Percentiles rank a stretch among this genome's conserved stretches.
These are phyloP conservation scores for Siphamia tubifer DNA, from an alignment of 2,113 vertebrate genomes.

Conservation along the genomic window DNA sequence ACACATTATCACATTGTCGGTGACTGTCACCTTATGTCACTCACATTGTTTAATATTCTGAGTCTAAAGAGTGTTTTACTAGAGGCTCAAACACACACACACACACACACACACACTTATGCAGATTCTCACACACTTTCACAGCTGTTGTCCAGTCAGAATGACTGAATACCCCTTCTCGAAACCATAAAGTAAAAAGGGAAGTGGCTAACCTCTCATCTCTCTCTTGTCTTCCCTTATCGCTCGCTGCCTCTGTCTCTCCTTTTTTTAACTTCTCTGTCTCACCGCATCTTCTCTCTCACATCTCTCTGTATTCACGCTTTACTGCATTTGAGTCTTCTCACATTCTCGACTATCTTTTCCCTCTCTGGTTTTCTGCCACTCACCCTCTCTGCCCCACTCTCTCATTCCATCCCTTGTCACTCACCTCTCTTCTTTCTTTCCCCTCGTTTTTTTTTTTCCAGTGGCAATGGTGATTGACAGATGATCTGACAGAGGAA, in stretches of 20 bases:
- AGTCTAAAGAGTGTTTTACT: slow-evolving; percentile 1
- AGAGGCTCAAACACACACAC: not conserved
- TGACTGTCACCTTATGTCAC: not conserved
- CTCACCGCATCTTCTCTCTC: slow-evolving; percentile 24
- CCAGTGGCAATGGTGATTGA: slow-evolving; percentile 76
- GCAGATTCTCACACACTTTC: not conserved
- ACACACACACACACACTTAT: not conserved
- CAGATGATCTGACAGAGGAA: slow-evolving; percentile 81
- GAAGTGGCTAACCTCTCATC: slow-evolving; percentile 70
- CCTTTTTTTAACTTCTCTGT: slow-evolving; percentile 28
- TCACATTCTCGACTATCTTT: slow-evolving; percentile 20
- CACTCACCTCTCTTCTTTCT: slow-evolving; percentile 43
- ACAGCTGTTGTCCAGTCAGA: slow-evolving; percentile 35
- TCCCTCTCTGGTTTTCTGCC: slow-evolving; percentile 25
- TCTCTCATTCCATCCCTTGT: slow-evolving; percentile 25
- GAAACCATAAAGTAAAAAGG: slow-evolving; percentile 50
- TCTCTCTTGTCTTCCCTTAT: slow-evolving; percentile 40
- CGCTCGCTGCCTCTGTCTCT: slow-evolving; percentile 11
- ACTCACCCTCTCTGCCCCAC: slow-evolving; percentile 24
- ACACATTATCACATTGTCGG: not conserved
- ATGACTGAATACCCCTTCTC: slow-evolving; percentile 30
- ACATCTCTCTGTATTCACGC: slow-evolving; percentile 42
- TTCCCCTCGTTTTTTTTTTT: slow-evolving; percentile 13
- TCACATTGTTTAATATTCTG: slow-evolving; percentile 14
- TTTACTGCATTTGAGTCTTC: slow-evolving; percentile 31